Percentiles rank a stretch among this genome's conserved stretches.
These are phyloP conservation scores for Automeris io DNA, from an alignment of 2,888 invertebrate genomes.

Conservation along the genomic window DNA sequence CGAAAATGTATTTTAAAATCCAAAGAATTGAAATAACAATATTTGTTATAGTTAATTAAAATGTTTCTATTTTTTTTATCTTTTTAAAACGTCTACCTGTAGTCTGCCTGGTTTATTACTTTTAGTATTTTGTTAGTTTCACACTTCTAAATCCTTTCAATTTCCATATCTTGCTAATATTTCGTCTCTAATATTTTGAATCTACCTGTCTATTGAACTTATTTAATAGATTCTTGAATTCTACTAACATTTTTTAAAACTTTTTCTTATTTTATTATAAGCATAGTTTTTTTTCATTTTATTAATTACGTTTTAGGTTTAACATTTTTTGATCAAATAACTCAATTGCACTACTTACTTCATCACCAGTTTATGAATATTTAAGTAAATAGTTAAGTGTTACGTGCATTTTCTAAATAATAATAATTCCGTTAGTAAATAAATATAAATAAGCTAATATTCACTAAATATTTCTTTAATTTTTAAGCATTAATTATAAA, in stretches of 20 bases:
- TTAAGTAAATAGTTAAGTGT: no score
- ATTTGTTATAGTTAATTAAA: background rate
- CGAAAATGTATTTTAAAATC: conserved; percentile 9
- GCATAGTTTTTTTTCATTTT: background rate
- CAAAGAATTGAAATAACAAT: conserved; percentile 9
- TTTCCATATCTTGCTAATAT: background rate
- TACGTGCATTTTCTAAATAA: no score
- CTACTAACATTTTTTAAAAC: background rate
- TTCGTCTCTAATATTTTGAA: background rate
- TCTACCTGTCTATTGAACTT: background rate
- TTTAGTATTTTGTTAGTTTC: background rate
- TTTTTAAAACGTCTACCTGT: conserved; percentile 1
- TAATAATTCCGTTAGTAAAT: no score
- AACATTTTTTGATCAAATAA: background rate
- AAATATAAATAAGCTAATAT: no score
- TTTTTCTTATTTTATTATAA: background rate
- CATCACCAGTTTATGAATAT: no score
- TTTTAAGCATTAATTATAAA: no score
- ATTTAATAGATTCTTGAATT: background rate
- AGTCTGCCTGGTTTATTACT: no score
- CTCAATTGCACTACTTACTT: no score
- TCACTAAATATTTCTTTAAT: no score
- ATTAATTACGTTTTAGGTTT: background rate
- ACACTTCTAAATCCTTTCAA: background rate
- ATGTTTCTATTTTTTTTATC: background rate